phyloP scores from a whole-genome alignment of 1,140 invertebrate species.

The Saccostrea glomerata region DNA sequence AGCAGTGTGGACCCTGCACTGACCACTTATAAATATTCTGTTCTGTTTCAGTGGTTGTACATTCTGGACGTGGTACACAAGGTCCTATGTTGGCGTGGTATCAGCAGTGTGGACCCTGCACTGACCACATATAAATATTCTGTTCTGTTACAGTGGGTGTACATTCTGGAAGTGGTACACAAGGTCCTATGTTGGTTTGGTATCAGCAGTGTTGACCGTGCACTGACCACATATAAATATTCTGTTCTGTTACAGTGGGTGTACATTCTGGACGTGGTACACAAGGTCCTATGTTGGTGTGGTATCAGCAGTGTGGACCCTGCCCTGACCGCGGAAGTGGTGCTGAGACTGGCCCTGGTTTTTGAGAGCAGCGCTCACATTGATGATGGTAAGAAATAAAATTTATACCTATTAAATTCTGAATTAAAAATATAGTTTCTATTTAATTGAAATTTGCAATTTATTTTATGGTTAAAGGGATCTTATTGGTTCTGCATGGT shows the following conservation, averaged over 20 bases:
- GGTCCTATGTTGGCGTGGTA: too few species aligned
- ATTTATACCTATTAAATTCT: not conserved
- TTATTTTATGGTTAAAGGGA: too few species aligned
- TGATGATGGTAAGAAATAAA: constrained; percentile 64
- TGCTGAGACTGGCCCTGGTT: constrained; percentile 76
- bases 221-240: constrained; percentile 61
- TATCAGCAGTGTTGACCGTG: constrained; percentile 75
- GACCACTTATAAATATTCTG: too few species aligned
- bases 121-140: too few species aligned
- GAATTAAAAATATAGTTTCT: too few species aligned
- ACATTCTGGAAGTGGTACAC: constrained; percentile 77
- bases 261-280: constrained; percentile 76
- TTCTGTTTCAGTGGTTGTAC: not conserved
- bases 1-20: constrained; percentile 76
- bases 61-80: too few species aligned
- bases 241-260: constrained; percentile 74
- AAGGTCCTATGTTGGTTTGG: constrained; percentile 76
- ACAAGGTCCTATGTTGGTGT: constrained; percentile 76
- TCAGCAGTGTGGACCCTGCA: too few species aligned
- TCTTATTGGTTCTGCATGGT: too few species aligned
- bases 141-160: constrained; percentile 75
- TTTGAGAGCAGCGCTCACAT: constrained; percentile 75
- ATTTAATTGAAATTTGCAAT: too few species aligned
- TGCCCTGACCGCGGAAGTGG: constrained; percentile 75
- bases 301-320: constrained; percentile 76